A percentile compares a stretch with the other conserved stretches of the same genome.
These are phyloP conservation scores for Crossocerus cetratus DNA, from an alignment of 2,888 invertebrate genomes.

Conservation along the genomic window DNA sequence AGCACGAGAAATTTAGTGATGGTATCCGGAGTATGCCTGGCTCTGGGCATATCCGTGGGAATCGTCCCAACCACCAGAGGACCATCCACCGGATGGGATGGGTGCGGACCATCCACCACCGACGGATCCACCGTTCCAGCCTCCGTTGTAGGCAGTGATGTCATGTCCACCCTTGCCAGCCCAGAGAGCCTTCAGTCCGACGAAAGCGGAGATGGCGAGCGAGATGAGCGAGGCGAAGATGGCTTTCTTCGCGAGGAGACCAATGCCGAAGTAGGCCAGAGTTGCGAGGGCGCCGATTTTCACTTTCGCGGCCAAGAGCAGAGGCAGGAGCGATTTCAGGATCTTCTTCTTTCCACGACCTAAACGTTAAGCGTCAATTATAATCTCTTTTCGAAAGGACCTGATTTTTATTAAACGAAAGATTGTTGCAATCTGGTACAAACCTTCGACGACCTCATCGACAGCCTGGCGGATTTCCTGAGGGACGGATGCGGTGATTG, in stretches of 20 bases:
- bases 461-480: conserved; percentile 79
- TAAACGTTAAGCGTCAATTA: conserved; percentile 47
- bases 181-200: conserved; percentile 74
- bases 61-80: conserved; percentile 68
- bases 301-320: conserved; percentile 80
- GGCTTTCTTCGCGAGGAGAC: conserved; percentile 83
- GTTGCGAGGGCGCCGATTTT: conserved; percentile 80
- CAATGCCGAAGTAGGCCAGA: conserved; percentile 80
- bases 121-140: conserved; percentile 57
- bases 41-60: conserved; percentile 62
- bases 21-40: conserved; percentile 72
- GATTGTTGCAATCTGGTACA: too few relatives aligned
- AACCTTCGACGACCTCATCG: conserved; percentile 80
- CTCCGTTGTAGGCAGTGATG: conserved; percentile 68
- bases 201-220: conserved; percentile 80
- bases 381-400: neutral
- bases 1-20: conserved; percentile 54
- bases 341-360: conserved; percentile 81
- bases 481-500: conserved; percentile 79
- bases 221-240: conserved; percentile 81
- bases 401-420: too few relatives aligned
- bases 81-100: conserved; percentile 45
- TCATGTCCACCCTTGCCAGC: conserved; percentile 68
- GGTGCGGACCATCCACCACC: conserved; percentile 53
- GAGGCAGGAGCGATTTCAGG: conserved; percentile 79